These are phyloP conservation scores for Pteruthius melanotis DNA, from an alignment of 2,113 vertebrate species.

Conservation along the genomic window DNA sequence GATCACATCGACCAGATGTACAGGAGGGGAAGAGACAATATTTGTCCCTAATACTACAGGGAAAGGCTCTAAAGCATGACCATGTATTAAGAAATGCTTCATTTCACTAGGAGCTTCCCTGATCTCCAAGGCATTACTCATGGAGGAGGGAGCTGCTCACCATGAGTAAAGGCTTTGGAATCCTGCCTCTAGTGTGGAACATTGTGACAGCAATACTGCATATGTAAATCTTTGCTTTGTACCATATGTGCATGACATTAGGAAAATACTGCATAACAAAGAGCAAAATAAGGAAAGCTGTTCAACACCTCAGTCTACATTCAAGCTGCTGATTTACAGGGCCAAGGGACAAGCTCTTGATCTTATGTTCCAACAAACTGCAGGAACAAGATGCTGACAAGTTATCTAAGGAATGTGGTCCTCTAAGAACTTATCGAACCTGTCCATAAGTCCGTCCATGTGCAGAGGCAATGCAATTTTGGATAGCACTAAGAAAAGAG, in stretches of 20 bases:
- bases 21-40: not conserved
- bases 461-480: not conserved
- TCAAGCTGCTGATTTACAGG: not conserved
- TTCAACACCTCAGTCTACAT: not conserved
- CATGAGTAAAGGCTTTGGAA: constrained; percentile 32
- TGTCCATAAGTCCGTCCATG: not conserved
- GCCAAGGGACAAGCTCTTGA: not conserved
- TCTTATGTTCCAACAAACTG: not conserved
- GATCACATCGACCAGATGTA: not conserved
- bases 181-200: not conserved
- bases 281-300: not conserved
- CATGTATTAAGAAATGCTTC: not conserved
- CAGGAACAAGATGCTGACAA: not conserved
- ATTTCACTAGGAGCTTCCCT: not conserved
- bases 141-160: not conserved
- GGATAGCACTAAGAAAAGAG: not conserved
- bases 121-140: not conserved
- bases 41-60: not conserved
- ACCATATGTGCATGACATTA: not conserved
- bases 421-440: not conserved
- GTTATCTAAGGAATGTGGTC: not conserved
- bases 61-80: not conserved
- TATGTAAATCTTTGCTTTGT: not conserved
- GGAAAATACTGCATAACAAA: not conserved
- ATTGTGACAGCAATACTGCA: not conserved